phyloP scores from a whole-genome alignment of 2,797 vertebrate genomes.

The Yasuhikotakia modesta region DNA sequence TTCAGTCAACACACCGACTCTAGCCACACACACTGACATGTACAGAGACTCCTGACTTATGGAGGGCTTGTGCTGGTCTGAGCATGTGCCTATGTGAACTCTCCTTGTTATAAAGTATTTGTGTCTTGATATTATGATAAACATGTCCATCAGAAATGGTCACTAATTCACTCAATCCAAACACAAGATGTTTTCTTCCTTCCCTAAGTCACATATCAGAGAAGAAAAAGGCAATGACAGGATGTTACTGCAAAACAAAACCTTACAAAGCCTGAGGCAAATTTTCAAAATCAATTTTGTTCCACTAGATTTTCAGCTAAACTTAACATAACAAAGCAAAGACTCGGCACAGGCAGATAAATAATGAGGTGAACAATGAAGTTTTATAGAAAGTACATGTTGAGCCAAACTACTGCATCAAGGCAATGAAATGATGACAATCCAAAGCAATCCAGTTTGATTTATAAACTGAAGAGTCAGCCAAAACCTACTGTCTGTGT shows the following conservation, averaged over 20 bases:
- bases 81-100: background rate
- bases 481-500: background rate
- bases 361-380: background rate
- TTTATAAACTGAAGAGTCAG: background rate
- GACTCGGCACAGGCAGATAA: background rate
- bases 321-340: background rate
- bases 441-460: background rate
- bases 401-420: constrained; percentile 3
- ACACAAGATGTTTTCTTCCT: background rate
- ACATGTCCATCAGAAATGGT: background rate
- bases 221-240: background rate
- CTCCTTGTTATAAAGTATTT: background rate
- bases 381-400: background rate
- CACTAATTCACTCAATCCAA: background rate
- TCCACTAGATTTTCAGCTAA: background rate
- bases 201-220: background rate
- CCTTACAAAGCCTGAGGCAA: background rate
- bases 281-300: background rate
- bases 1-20: constrained; percentile 22
- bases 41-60: background rate
- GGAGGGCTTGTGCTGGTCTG: background rate
- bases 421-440: background rate
- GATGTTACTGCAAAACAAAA: constrained; percentile 2
- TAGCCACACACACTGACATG: constrained; percentile 30
- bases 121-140: background rate